Evolutionary conservation across 2,888 invertebrate genomes (phyloP).

Genomic region (Rhodophaea formosa): DNA sequence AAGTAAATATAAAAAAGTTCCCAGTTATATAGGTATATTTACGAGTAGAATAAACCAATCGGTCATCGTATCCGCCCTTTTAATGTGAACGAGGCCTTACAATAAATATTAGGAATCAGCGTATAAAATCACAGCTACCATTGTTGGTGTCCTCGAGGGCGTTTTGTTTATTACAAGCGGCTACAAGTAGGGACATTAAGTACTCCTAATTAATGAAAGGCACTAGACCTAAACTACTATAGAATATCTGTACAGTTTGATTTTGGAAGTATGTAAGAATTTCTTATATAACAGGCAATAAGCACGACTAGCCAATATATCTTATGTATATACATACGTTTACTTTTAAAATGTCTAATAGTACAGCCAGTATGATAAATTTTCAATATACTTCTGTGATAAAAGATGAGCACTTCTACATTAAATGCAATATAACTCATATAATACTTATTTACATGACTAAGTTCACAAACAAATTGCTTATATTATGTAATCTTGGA

Average conservation of each 20-base stretch:
- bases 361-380: slow-evolving; percentile 47
- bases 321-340: slow-evolving; percentile 35
- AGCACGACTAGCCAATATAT: slow-evolving; percentile 65
- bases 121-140: slow-evolving; percentile 38
- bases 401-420: slow-evolving; percentile 66
- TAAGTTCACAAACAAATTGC: slow-evolving; percentile 29
- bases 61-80: background rate
- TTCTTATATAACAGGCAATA: slow-evolving; percentile 47
- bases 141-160: slow-evolving; percentile 33
- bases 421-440: slow-evolving; percentile 74
- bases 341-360: slow-evolving; percentile 34
- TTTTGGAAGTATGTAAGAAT: slow-evolving; percentile 43
- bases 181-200: slow-evolving; percentile 39
- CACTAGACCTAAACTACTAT: slow-evolving; percentile 76
- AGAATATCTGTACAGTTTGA: slow-evolving; percentile 67
- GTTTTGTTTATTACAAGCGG: slow-evolving; percentile 16
- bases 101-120: slow-evolving; percentile 16
- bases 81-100: slow-evolving; percentile 1
- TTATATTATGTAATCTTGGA: slow-evolving; percentile 19
- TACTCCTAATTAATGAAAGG: slow-evolving; percentile 70
- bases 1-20: too few species aligned
- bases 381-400: slow-evolving; percentile 40
- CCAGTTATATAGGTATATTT: too few species aligned
- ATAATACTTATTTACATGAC: slow-evolving; percentile 64
- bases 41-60: too few species aligned